Percentiles rank a stretch among this genome's conserved stretches.
Conservation (phyloP, 2,797 vertebrate species). For the Anableps anableps region DNA sequence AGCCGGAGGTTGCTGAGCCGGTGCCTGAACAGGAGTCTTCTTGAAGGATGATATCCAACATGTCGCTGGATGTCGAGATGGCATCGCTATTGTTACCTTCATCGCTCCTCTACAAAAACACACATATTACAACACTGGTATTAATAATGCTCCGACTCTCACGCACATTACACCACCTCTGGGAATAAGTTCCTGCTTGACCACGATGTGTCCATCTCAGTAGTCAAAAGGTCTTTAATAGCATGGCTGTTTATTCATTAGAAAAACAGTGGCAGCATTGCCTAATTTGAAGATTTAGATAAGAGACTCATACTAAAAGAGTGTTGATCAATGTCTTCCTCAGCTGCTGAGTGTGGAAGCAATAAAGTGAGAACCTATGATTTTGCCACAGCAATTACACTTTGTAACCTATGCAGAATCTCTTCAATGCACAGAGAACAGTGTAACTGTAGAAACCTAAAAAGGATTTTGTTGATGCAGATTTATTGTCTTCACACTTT, state of each 20-base stretch:
- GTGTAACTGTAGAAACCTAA: background rate
- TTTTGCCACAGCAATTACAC: background rate
- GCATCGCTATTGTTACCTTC: conserved; percentile 86
- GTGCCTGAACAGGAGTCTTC: conserved; percentile 89
- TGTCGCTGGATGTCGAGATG: conserved; percentile 87
- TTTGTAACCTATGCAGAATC: background rate
- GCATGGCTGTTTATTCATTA: background rate
- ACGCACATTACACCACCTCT: background rate
- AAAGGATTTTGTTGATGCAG: background rate
- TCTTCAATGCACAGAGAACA: background rate
- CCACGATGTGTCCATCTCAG: conserved; percentile 1
- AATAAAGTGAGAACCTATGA: background rate
- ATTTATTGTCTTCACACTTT: background rate
- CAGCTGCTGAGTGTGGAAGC: background rate
- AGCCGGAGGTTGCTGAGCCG: conserved; percentile 88
- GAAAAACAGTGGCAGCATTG: background rate
- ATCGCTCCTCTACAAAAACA: conserved; percentile 63
- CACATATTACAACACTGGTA: conserved; percentile 7
- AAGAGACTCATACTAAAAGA: background rate
- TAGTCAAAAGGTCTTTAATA: background rate
- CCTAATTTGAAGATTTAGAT: background rate
- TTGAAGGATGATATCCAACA: conserved; percentile 89
- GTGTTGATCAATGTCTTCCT: background rate
- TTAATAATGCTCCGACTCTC: conserved; percentile 5
- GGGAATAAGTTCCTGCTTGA: conserved; percentile 9